phyloP scores from a whole-genome alignment of 2,888 invertebrate species.

The Diabrotica balteata region DNA sequence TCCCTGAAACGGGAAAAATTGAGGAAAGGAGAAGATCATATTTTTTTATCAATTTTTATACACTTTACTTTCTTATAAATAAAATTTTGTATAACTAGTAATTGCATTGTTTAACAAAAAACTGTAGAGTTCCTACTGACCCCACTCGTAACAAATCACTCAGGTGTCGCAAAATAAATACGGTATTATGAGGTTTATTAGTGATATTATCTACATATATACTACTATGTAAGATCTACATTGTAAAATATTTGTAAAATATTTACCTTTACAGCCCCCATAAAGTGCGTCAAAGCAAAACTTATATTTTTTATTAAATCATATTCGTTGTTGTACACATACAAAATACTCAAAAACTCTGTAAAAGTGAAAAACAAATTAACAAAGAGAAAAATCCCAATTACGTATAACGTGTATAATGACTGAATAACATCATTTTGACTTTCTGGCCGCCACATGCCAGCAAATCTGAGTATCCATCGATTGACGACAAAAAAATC shows the following conservation, averaged over 20 bases:
- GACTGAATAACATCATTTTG: constrained; percentile 36
- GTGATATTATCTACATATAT: too few species aligned
- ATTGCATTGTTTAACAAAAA: too few species aligned
- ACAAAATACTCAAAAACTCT: constrained; percentile 50
- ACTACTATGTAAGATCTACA: too few species aligned
- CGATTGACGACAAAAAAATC: constrained; percentile 51
- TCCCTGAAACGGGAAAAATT: too few species aligned
- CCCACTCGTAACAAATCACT: too few species aligned
- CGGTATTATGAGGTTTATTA: too few species aligned
- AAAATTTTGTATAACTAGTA: too few species aligned
- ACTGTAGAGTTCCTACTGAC: too few species aligned
- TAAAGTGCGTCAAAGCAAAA: constrained; percentile 51
- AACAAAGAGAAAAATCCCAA: constrained; percentile 48
- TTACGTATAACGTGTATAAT: constrained; percentile 47
- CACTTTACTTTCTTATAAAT: too few species aligned
- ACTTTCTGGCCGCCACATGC: constrained; percentile 50
- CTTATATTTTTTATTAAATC: constrained; percentile 54
- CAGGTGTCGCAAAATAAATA: too few species aligned
- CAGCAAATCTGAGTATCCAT: constrained; percentile 50
- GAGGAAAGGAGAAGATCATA: too few species aligned
- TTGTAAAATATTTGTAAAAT: background rate
- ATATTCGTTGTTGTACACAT: constrained; percentile 46
- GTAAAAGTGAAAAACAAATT: constrained; percentile 51
- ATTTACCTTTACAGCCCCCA: constrained; percentile 52
- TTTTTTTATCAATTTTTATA: too few species aligned